phyloP scores from a whole-genome alignment of 2,888 invertebrate species.

The Spisula subtruncata region DNA sequence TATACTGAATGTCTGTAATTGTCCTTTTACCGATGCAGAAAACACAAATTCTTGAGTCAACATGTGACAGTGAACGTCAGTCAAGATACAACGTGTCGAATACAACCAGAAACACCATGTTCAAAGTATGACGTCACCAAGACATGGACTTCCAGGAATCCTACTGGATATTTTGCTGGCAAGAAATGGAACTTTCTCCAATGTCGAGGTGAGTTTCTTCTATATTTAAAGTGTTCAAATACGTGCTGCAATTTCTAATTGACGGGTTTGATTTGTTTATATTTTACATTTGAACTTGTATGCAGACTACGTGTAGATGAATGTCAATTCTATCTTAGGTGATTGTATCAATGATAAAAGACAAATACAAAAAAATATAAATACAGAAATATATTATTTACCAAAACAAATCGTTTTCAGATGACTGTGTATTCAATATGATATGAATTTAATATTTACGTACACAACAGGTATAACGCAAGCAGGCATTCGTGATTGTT shows the following conservation, averaged over 20 bases:
- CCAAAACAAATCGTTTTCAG: too few relatives aligned
- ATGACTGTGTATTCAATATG: too few relatives aligned
- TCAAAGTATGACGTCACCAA: not conserved
- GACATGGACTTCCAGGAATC: not conserved
- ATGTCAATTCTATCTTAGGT: not conserved
- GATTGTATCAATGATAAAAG: not conserved
- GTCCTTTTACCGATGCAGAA: too few relatives aligned
- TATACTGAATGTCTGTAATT: too few relatives aligned
- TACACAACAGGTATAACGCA: not conserved
- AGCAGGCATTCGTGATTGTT: not conserved
- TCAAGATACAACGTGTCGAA: not conserved
- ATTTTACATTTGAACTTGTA: not conserved
- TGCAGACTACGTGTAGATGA: not conserved
- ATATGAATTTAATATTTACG: not conserved
- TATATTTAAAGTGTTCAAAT: not conserved
- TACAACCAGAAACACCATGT: not conserved
- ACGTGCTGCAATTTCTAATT: not conserved
- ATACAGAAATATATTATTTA: not conserved
- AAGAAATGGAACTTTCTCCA: not conserved
- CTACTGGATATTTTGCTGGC: conserved; percentile 10
- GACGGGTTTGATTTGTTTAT: too few relatives aligned
- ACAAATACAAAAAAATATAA: not conserved
- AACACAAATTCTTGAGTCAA: too few relatives aligned
- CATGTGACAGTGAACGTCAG: too few relatives aligned
- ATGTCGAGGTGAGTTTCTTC: conserved; percentile 3